Evolutionary conservation across 1,140 invertebrate species (phyloP).

Genomic region (Leptopilina boulardi): DNA sequence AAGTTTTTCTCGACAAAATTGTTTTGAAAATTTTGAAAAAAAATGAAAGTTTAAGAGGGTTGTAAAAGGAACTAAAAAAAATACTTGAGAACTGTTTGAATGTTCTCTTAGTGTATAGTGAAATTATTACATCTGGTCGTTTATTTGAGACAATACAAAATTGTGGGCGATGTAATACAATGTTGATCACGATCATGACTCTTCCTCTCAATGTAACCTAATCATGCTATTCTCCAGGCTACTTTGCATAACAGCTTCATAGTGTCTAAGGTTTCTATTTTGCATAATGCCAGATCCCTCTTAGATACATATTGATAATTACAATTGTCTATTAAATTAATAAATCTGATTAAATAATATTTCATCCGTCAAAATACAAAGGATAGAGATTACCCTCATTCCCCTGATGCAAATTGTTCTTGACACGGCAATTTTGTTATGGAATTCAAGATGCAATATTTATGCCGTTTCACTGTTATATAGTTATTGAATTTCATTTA

Average conservation of each 20-base stretch:
- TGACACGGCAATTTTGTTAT: not conserved
- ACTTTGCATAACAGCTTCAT: conserved; percentile 20
- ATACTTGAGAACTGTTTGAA: too few species aligned
- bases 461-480: too few species aligned
- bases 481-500: too few species aligned
- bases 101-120: not conserved
- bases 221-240: conserved; percentile 19
- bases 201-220: conserved; percentile 18
- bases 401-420: not conserved
- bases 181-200: conserved; percentile 26
- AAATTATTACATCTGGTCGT: not conserved
- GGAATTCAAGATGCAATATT: too few species aligned
- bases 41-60: too few species aligned
- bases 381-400: not conserved
- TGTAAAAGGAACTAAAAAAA: too few species aligned
- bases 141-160: conserved; percentile 24
- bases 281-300: conserved; percentile 4
- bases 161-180: conserved; percentile 27
- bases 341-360: not conserved
- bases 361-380: not conserved
- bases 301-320: conserved; percentile 10
- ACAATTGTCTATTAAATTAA: not conserved
- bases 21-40: too few species aligned
- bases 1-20: too few species aligned
- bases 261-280: not conserved